Conservation (phyloP, 2,113 vertebrate genomes). For the Notarius quadriscutis region DNA sequence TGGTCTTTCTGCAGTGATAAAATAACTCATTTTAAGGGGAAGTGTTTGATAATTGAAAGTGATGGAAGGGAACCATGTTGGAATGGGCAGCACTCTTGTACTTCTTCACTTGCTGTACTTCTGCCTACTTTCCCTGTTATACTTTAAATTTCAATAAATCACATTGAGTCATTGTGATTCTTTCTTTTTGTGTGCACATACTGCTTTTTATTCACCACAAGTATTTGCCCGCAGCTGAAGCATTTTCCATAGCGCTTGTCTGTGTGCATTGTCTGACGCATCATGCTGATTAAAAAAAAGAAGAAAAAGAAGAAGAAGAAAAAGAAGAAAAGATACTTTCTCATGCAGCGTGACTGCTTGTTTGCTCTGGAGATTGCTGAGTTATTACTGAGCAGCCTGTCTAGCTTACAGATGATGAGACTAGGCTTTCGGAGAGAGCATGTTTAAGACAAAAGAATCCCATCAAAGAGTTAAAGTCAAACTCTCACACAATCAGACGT, state of each 20-base stretch:
- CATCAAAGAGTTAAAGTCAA: constrained; percentile 64
- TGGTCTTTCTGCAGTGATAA: constrained; percentile 80
- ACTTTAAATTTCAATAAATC: constrained; percentile 80
- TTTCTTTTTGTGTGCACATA: constrained; percentile 69
- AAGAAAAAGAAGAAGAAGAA: constrained; percentile 49
- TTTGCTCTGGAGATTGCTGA: constrained; percentile 83
- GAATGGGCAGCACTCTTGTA: constrained; percentile 84
- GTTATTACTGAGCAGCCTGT: constrained; percentile 76
- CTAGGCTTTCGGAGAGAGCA: constrained; percentile 72
- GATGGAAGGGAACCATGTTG: constrained; percentile 79
- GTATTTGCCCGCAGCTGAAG: constrained; percentile 30
- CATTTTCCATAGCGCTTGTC: constrained; percentile 49
- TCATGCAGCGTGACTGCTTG: constrained; percentile 71
- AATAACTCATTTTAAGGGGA: constrained; percentile 79
- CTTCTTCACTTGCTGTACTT: constrained; percentile 72
- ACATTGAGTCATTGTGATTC: constrained; percentile 78
- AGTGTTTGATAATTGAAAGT: constrained; percentile 84
- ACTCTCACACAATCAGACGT: constrained; percentile 57
- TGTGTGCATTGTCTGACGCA: constrained; percentile 65
- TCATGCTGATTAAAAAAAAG: constrained; percentile 67
- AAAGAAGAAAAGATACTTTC: constrained; percentile 66
- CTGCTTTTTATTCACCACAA: constrained; percentile 51
- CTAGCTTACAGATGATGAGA: constrained; percentile 69
- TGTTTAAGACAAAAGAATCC: constrained; percentile 57
- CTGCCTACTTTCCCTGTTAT: constrained; percentile 34